Evolutionary conservation across 2,888 invertebrate species (phyloP).

Genomic region (Philereme vetulata): DNA sequence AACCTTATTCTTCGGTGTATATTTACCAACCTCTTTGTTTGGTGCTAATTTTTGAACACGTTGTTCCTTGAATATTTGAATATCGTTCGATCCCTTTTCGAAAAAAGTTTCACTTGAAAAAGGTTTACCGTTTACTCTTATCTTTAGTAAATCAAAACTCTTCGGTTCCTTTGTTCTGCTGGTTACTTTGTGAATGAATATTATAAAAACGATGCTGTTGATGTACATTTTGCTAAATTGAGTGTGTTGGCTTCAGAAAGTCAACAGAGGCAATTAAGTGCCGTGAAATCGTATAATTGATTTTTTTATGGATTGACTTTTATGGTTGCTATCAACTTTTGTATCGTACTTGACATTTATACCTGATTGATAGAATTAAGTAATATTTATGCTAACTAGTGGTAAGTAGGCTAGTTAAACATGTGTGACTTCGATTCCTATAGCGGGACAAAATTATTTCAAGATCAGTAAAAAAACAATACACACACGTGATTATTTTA

Average conservation of each 20-base stretch:
- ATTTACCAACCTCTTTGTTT: neutral
- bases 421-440: no score
- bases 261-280: conserved; percentile 5
- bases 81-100: neutral
- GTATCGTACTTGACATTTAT: neutral
- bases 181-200: conserved; percentile 3
- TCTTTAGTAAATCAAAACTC: conserved; percentile 1
- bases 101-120: neutral
- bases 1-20: neutral
- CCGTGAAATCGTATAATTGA: conserved; percentile 12
- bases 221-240: conserved; percentile 9
- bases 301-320: conserved; percentile 6
- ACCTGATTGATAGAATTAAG: neutral
- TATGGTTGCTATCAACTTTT: neutral
- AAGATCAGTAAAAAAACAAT: no score
- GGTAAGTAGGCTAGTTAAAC: no score
- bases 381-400: neutral
- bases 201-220: neutral
- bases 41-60: neutral
- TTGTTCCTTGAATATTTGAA: neutral
- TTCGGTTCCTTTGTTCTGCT: neutral
- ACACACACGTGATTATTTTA: no score
- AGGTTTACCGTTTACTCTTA: conserved; percentile 22
- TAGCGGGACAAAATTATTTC: no score
- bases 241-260: neutral